Percentiles rank a stretch among this genome's conserved stretches.
Evolutionary conservation across 2,113 vertebrate genomes (phyloP).

Genomic region (Tenebrosternarchus preto): DNA sequence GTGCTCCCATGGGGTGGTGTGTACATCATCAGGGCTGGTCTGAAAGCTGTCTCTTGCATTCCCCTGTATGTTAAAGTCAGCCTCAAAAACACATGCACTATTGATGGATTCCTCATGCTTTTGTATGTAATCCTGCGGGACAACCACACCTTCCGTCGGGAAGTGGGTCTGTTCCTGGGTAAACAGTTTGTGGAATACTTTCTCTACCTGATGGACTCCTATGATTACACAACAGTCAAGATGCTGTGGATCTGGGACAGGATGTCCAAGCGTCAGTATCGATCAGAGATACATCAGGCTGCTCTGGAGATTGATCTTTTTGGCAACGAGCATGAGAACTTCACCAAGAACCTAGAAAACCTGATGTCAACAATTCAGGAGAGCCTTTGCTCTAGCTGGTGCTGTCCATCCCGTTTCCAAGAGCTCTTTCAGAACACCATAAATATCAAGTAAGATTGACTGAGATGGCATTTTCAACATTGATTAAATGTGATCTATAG

Average conservation of each 20-base stretch:
- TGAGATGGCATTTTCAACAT: background rate
- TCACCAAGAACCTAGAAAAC: conserved; percentile 86
- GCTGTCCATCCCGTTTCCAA: conserved; percentile 79
- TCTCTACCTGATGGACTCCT: conserved; percentile 88
- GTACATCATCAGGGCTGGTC: conserved; percentile 83
- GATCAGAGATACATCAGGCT: conserved; percentile 79
- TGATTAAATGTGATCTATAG: background rate
- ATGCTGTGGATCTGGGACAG: conserved; percentile 90
- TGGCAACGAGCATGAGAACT: conserved; percentile 89
- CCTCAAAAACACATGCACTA: conserved; percentile 89
- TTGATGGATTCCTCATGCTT: conserved; percentile 89
- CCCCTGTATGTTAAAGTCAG: conserved; percentile 85
- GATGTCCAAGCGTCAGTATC: conserved; percentile 87
- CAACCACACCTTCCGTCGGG: conserved; percentile 80
- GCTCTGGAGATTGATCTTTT: conserved; percentile 87
- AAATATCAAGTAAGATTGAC: conserved; percentile 76
- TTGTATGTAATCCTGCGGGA: conserved; percentile 86
- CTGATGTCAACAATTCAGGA: conserved; percentile 87
- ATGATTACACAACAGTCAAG: conserved; percentile 87
- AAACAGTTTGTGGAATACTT: conserved; percentile 85
- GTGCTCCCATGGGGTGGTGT: conserved; percentile 90
- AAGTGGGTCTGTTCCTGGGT: conserved; percentile 82
- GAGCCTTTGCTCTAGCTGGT: conserved; percentile 81
- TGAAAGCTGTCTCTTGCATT: conserved; percentile 85
- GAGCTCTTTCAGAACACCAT: conserved; percentile 79